Percentiles rank a stretch among this genome's conserved stretches.
These are phyloP conservation scores for Dermochelys coriacea DNA, from an alignment of 2,797 vertebrate genomes.

Conservation along the genomic window DNA sequence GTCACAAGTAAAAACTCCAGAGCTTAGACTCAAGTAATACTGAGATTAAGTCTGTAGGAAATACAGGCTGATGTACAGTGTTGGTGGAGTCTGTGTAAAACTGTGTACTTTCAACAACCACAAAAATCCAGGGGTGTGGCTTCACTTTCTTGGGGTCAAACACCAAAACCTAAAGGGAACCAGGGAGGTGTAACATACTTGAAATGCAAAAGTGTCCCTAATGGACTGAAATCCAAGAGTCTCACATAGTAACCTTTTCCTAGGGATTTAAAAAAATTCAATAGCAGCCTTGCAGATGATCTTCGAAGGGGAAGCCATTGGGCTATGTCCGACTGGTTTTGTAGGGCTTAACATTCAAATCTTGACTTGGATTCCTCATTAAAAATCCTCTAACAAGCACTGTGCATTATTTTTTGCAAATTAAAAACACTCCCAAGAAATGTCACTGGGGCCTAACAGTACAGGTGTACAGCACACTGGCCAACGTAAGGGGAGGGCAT, in stretches of 20 bases:
- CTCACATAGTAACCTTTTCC: fast-evolving
- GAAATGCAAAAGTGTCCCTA: fast-evolving
- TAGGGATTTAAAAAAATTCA: fast-evolving
- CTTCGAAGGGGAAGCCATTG: fast-evolving
- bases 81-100: fast-evolving
- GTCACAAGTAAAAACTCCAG: background rate
- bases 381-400: background rate
- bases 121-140: fast-evolving
- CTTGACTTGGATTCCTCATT: background rate
- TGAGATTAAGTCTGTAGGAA: background rate
- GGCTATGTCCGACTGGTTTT: background rate
- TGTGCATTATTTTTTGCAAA: background rate
- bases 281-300: too few relatives aligned
- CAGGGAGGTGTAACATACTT: fast-evolving
- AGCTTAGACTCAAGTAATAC: background rate
- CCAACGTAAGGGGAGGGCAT: background rate
- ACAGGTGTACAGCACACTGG: background rate
- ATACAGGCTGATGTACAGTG: background rate
- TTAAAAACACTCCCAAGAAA: background rate
- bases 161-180: background rate
- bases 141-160: fast-evolving
- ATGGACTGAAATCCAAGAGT: background rate
- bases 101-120: background rate
- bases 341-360: fast-evolving
- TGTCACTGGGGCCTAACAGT: background rate